Conservation (phyloP, 2,888 invertebrate species). For the Tenthredo amoena region DNA sequence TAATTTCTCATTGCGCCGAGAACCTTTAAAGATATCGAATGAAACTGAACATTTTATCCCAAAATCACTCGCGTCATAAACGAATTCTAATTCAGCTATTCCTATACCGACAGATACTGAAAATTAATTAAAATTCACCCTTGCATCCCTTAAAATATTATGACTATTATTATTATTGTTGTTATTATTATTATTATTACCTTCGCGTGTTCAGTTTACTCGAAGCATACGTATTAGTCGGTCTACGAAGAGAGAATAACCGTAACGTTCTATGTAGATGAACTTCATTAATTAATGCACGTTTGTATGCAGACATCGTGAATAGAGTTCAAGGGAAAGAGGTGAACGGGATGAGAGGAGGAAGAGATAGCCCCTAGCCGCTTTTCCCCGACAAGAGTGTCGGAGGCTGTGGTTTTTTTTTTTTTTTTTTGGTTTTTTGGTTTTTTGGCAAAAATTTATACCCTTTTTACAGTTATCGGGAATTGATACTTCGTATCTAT, state of each 20-base stretch:
- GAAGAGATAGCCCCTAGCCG: background rate
- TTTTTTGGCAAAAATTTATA: background rate
- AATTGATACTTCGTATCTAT: background rate
- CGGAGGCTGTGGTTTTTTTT: background rate
- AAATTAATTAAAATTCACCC: background rate
- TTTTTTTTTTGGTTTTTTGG: background rate
- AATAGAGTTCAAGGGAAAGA: slow-evolving; percentile 24
- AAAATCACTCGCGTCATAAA: background rate
- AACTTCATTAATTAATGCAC: slow-evolving; percentile 39
- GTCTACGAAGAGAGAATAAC: background rate
- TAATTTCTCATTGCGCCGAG: background rate
- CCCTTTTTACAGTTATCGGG: background rate
- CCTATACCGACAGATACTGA: background rate
- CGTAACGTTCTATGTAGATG: slow-evolving; percentile 8
- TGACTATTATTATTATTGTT: background rate
- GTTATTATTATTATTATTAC: background rate
- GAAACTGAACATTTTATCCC: background rate
- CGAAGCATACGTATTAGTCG: slow-evolving; percentile 19
- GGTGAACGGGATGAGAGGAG: background rate
- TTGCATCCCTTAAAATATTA: background rate
- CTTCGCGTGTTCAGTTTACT: slow-evolving; percentile 11
- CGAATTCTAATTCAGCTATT: background rate
- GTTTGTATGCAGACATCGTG: slow-evolving; percentile 45
- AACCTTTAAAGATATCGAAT: background rate
- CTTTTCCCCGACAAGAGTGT: background rate